Evolutionary conservation across 1,140 invertebrate species (phyloP).

Genomic region (Camponotus pennsylvanicus): DNA sequence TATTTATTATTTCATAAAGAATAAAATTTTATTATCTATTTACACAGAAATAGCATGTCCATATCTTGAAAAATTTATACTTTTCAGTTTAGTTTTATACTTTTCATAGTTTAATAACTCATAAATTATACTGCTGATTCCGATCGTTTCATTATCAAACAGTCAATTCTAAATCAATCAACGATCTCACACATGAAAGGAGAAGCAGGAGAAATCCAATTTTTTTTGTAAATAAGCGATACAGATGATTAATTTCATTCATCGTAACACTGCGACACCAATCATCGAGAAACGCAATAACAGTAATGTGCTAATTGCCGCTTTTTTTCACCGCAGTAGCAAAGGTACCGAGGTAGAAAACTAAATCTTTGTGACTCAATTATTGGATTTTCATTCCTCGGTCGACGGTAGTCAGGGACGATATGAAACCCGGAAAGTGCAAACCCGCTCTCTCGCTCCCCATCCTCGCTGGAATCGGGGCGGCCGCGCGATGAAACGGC

Average conservation of each 20-base stretch:
- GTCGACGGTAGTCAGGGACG: slow-evolving; percentile 49
- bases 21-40: slow-evolving; percentile 10
- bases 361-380: slow-evolving; percentile 76
- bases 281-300: slow-evolving; percentile 26
- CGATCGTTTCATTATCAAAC: not conserved
- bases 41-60: no score
- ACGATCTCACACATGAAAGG: not conserved
- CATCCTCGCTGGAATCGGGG: slow-evolving; percentile 43
- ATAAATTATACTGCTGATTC: not conserved
- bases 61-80: not conserved
- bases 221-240: not conserved
- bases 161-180: not conserved
- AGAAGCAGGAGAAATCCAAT: not conserved
- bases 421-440: slow-evolving; percentile 72
- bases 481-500: slow-evolving; percentile 67
- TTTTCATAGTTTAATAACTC: not conserved
- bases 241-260: slow-evolving; percentile 27
- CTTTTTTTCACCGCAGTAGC: slow-evolving; percentile 33
- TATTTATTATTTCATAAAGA: not conserved
- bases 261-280: not conserved
- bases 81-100: no score
- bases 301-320: slow-evolving; percentile 64
- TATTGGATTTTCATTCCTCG: slow-evolving; percentile 70
- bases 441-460: slow-evolving; percentile 20
- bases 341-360: slow-evolving; percentile 55